These are phyloP conservation scores for Sebastes hubbsi DNA, from an alignment of 2,797 vertebrate species.

Conservation along the genomic window DNA sequence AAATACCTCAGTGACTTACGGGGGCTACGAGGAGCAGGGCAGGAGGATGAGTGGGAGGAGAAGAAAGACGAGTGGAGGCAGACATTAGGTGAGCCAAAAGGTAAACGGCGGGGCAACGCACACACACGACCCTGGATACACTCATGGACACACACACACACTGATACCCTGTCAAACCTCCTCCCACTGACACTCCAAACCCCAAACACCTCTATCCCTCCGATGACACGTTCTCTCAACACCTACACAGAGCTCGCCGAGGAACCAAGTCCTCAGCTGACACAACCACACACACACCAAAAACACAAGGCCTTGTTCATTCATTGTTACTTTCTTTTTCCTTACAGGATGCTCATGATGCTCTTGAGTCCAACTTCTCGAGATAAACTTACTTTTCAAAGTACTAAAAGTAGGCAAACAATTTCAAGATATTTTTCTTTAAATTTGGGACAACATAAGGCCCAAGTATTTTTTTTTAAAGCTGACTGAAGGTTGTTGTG, in stretches of 20 bases:
- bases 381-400: not conserved
- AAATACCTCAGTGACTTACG: conserved; percentile 79
- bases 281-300: conserved; percentile 19
- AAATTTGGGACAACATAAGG: not conserved
- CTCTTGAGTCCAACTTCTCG: not conserved
- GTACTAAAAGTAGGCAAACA: not conserved
- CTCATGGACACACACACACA: not conserved
- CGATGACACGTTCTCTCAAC: conserved; percentile 82
- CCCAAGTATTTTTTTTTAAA: not conserved
- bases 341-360: not conserved
- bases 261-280: conserved; percentile 71
- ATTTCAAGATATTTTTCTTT: not conserved
- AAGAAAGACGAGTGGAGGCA: conserved; percentile 67
- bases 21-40: conserved; percentile 57
- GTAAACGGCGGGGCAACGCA: conserved; percentile 63
- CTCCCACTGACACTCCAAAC: conserved; percentile 44
- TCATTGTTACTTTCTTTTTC: not conserved
- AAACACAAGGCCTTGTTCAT: not conserved
- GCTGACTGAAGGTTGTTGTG: conserved; percentile 15
- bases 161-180: conserved; percentile 19
- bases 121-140: conserved; percentile 15
- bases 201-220: conserved; percentile 56
- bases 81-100: conserved; percentile 72
- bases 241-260: conserved; percentile 70
- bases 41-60: conserved; percentile 62